phyloP scores from a whole-genome alignment of 1,140 invertebrate species.

The Drosophila ohnishii region DNA sequence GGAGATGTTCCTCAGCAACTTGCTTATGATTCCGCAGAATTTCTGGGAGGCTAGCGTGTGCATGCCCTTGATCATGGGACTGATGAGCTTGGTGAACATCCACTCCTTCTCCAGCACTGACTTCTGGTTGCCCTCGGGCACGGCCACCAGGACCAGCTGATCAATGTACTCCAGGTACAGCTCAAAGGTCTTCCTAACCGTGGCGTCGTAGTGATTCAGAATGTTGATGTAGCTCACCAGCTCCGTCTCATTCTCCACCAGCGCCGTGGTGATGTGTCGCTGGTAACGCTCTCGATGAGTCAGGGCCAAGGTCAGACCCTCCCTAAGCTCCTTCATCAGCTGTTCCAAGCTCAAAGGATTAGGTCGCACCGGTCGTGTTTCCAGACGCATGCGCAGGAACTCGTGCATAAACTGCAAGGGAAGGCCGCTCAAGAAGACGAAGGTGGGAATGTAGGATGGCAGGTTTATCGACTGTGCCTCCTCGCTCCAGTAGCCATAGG shows the following conservation, averaged over 20 bases:
- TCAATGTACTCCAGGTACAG: slow-evolving; percentile 90
- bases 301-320: slow-evolving; percentile 91
- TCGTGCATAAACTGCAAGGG: slow-evolving; percentile 95
- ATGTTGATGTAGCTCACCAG: slow-evolving; percentile 85
- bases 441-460: slow-evolving; percentile 92
- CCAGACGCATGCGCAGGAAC: slow-evolving; percentile 91
- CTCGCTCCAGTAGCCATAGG: slow-evolving; percentile 90
- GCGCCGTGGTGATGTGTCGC: slow-evolving; percentile 87
- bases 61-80: slow-evolving; percentile 88
- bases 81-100: slow-evolving; percentile 89
- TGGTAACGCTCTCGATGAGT: slow-evolving; percentile 89
- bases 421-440: slow-evolving; percentile 92
- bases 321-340: slow-evolving; percentile 94
- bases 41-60: slow-evolving; percentile 87
- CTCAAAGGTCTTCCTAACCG: slow-evolving; percentile 89
- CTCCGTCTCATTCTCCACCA: slow-evolving; percentile 85
- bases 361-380: slow-evolving; percentile 92
- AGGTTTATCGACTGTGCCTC: slow-evolving; percentile 90
- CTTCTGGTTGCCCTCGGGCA: slow-evolving; percentile 88
- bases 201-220: slow-evolving; percentile 90
- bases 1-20: slow-evolving; percentile 71
- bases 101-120: slow-evolving; percentile 92
- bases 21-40: slow-evolving; percentile 86
- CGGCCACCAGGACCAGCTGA: slow-evolving; percentile 88
- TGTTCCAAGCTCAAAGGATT: slow-evolving; percentile 92